A percentile compares a stretch with the other conserved stretches of the same genome.
These are phyloP conservation scores for Falco punctatus DNA, from an alignment of 2,113 vertebrate species.

Conservation along the genomic window DNA sequence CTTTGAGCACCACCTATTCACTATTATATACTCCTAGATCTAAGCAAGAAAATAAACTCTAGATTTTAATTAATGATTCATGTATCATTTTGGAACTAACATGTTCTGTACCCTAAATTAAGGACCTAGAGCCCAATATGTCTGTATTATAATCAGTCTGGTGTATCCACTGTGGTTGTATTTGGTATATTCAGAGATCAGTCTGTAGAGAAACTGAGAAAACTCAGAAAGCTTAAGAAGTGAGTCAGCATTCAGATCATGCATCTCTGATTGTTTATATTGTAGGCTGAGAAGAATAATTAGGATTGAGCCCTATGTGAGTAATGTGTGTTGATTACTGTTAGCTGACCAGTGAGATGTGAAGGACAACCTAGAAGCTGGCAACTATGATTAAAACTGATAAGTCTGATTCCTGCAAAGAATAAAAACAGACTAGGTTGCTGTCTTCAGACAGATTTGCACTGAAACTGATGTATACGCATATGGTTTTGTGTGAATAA, in stretches of 20 bases:
- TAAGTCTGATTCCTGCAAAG: neutral
- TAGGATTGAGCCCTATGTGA: constrained; percentile 51
- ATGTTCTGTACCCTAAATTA: neutral
- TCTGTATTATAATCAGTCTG: neutral
- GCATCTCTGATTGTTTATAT: constrained; percentile 3
- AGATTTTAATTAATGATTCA: neutral
- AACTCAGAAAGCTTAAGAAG: constrained; percentile 25
- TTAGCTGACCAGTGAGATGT: constrained; percentile 78
- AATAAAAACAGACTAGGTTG: neutral
- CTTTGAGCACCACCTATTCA: neutral
- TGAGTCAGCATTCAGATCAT: constrained; percentile 28
- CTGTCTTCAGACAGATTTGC: neutral
- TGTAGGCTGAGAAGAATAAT: constrained; percentile 59
- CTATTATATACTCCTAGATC: neutral
- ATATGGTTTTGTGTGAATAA: neutral
- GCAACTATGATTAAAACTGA: constrained; percentile 64
- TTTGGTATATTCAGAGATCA: neutral
- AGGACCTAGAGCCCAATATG: neutral
- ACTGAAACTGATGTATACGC: neutral
- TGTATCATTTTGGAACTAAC: neutral
- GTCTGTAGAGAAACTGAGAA: neutral
- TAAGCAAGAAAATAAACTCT: neutral
- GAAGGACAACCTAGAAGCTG: constrained; percentile 80
- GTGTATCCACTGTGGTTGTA: neutral
- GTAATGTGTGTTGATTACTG: constrained; percentile 67